A percentile compares a stretch with the other conserved stretches of the same genome.
phyloP scores from a whole-genome alignment of 2,113 vertebrate genomes.

The Microtus ochrogaster region DNA sequence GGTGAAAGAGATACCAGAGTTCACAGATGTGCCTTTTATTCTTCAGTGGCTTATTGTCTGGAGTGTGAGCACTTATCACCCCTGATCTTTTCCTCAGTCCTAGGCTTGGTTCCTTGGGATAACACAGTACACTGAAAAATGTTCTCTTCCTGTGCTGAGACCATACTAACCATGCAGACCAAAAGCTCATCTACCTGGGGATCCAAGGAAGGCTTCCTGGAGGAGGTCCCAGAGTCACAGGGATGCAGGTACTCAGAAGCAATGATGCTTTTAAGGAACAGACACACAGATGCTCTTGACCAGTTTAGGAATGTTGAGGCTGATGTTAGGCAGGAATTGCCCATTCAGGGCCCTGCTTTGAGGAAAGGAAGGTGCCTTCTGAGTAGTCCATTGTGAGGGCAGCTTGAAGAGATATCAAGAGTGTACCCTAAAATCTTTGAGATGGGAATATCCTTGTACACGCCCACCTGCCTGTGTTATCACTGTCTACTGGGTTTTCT shows the following conservation, averaged over 20 bases:
- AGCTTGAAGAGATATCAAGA: not conserved
- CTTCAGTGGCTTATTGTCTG: not conserved
- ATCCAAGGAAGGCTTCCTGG: slow-evolving; percentile 6
- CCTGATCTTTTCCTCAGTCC: not conserved
- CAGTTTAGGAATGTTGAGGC: not conserved
- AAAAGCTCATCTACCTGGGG: not conserved
- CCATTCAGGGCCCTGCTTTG: too few species aligned
- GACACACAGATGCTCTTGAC: not conserved
- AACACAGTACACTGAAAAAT: not conserved
- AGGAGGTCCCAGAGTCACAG: not conserved
- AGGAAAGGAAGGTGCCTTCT: too few species aligned
- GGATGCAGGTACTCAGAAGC: not conserved
- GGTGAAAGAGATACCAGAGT: not conserved
- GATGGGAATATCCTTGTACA: not conserved
- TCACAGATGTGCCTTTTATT: not conserved
- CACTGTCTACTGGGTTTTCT: not conserved
- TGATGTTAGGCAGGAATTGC: not conserved
- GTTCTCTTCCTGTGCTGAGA: not conserved
- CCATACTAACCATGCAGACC: not conserved
- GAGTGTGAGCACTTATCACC: too few species aligned
- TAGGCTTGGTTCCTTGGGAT: not conserved
- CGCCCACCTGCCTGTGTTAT: fast-evolving
- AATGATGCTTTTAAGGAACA: not conserved
- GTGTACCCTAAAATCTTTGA: not conserved
- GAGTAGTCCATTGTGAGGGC: not conserved